phyloP scores from a whole-genome alignment of 1,140 invertebrate genomes.

The Arctopsyche grandis region DNA sequence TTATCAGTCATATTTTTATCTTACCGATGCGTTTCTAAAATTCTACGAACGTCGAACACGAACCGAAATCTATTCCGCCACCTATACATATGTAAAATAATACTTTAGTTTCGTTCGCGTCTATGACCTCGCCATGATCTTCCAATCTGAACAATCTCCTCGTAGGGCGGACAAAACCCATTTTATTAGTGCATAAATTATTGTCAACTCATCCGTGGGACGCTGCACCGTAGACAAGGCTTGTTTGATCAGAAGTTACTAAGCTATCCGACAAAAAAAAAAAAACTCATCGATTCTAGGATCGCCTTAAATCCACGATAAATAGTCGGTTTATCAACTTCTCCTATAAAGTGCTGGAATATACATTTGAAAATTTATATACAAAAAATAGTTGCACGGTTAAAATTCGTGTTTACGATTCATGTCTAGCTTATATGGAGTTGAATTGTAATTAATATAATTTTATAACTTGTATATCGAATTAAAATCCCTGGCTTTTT shows the following conservation, averaged over 20 bases:
- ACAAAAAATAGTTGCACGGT: no score
- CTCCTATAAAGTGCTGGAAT: no score
- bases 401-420: no score
- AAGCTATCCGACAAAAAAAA: neutral
- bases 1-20: conserved; percentile 38
- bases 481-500: conserved; percentile 16
- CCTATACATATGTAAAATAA: neutral
- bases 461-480: neutral
- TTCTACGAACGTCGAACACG: neutral
- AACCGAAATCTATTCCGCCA: neutral
- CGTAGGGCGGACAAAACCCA: conserved; percentile 39
- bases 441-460: no score
- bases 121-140: conserved; percentile 13
- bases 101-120: neutral
- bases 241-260: conserved; percentile 10
- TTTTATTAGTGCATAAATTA: conserved; percentile 47
- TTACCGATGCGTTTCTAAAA: no score
- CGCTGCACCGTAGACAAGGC: neutral
- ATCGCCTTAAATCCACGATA: neutral
- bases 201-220: conserved; percentile 42
- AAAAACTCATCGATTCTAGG: neutral
- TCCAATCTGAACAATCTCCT: conserved; percentile 13
- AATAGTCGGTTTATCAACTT: neutral
- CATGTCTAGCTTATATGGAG: no score
- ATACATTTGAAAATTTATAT: no score